Evolutionary conservation across 2,888 invertebrate species (phyloP).

Genomic region (Iphiclides podalirius): DNA sequence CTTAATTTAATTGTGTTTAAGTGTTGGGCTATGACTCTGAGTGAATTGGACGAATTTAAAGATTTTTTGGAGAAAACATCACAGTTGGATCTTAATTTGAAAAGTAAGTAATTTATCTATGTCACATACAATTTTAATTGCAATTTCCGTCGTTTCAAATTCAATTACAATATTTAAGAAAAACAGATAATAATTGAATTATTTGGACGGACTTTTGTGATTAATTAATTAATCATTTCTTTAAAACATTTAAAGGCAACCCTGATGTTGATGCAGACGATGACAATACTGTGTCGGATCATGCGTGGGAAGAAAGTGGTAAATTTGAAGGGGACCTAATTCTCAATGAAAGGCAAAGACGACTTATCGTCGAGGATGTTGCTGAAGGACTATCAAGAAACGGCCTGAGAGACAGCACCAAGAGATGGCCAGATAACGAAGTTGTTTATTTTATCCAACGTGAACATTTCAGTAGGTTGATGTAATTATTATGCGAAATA

Average conservation of each 20-base stretch:
- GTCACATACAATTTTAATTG: background rate
- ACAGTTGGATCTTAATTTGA: slow-evolving; percentile 62
- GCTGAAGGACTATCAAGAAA: slow-evolving; percentile 68
- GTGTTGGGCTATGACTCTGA: slow-evolving; percentile 55
- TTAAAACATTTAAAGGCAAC: slow-evolving; percentile 37
- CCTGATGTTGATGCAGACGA: slow-evolving; percentile 54
- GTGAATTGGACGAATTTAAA: slow-evolving; percentile 67
- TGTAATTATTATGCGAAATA: background rate
- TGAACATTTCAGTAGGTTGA: slow-evolving; percentile 69
- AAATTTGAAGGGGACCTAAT: slow-evolving; percentile 77
- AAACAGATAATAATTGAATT: too few species aligned
- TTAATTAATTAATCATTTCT: too few species aligned
- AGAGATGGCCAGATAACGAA: slow-evolving; percentile 71
- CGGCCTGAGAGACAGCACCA: slow-evolving; percentile 64
- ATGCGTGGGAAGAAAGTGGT: slow-evolving; percentile 75
- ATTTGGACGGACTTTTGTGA: too few species aligned
- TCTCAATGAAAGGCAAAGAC: slow-evolving; percentile 66
- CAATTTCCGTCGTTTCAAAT: background rate
- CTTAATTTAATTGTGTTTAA: slow-evolving; percentile 50
- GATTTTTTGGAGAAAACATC: slow-evolving; percentile 64
- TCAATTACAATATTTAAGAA: too few species aligned
- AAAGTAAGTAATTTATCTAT: slow-evolving; percentile 53
- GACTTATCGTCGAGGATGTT: slow-evolving; percentile 63
- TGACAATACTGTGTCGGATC: slow-evolving; percentile 53
- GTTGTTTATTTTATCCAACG: slow-evolving; percentile 67